Evolutionary conservation across 2,888 invertebrate genomes (phyloP).

Genomic region (Pammene fasciana): DNA sequence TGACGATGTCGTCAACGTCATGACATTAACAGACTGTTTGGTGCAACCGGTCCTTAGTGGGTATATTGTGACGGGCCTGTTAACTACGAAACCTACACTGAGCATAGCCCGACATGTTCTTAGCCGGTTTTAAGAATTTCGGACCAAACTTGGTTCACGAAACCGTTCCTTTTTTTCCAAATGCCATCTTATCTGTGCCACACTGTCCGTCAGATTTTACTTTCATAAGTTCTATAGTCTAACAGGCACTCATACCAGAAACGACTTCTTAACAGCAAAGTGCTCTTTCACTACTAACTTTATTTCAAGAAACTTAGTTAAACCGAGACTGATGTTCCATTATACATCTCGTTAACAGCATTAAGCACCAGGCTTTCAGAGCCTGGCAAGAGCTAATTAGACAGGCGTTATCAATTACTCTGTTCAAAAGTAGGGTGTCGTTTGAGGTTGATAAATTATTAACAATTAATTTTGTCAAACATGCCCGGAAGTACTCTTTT

Average conservation of each 20-base stretch:
- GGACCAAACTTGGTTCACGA: no score
- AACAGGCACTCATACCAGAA: background rate
- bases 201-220: no score
- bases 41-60: no score
- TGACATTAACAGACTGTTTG: no score
- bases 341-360: slow-evolving; percentile 31
- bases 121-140: no score
- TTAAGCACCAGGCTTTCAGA: slow-evolving; percentile 29
- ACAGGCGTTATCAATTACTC: slow-evolving; percentile 11
- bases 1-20: no score
- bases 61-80: no score
- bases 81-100: no score
- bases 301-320: slow-evolving; percentile 28
- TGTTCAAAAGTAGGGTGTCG: slow-evolving; percentile 1
- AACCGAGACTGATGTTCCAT: slow-evolving; percentile 28
- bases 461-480: background rate
- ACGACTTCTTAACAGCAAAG: background rate
- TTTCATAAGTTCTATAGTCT: no score
- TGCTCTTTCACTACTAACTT: slow-evolving; percentile 23
- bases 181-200: no score
- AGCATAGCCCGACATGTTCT: no score
- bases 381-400: slow-evolving; percentile 18
- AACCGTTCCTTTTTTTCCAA: no score
- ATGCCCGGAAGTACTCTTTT: background rate
- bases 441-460: slow-evolving; percentile 1